Evolutionary conservation across 2,113 vertebrate species (phyloP).

Genomic region (Passer montanus): DNA sequence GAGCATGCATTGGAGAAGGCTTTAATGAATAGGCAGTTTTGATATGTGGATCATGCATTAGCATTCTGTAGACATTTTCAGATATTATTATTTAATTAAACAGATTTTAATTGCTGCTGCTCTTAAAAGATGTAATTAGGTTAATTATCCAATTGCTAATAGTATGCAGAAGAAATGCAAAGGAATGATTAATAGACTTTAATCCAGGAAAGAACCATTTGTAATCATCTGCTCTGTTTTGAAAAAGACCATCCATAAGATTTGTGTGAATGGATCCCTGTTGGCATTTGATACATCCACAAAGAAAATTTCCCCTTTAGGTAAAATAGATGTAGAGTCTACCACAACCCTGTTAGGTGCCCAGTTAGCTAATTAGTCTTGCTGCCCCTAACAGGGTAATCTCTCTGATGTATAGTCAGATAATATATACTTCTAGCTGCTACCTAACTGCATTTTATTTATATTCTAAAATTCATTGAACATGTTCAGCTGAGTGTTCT

Average conservation of each 20-base stretch:
- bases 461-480: neutral
- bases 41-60: neutral
- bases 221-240: neutral
- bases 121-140: neutral
- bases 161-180: neutral
- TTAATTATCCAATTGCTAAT: neutral
- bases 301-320: neutral
- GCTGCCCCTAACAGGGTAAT: neutral
- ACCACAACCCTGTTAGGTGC: neutral
- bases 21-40: neutral
- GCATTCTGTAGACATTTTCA: neutral
- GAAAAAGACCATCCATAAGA: neutral
- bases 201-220: neutral
- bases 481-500: neutral
- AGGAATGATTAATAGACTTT: neutral
- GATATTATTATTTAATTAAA: neutral
- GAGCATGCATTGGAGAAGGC: neutral
- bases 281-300: neutral
- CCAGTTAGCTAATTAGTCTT: neutral
- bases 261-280: neutral
- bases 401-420: neutral
- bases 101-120: neutral
- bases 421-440: neutral
- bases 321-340: neutral
- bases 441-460: neutral